phyloP scores from a whole-genome alignment of 1,140 invertebrate species.

The Drosophila azteca region DNA sequence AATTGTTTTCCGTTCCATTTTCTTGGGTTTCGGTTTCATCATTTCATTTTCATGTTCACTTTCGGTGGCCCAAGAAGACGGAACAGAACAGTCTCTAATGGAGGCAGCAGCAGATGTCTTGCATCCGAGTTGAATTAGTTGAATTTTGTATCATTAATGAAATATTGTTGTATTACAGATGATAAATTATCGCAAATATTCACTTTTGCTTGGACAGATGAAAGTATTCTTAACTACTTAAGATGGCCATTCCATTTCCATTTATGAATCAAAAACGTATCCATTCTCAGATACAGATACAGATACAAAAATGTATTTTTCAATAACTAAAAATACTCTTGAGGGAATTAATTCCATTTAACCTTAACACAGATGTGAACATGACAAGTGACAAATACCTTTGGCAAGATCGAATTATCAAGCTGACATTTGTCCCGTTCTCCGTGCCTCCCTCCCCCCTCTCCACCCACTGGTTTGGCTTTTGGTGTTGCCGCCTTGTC shows the following conservation, averaged over 20 bases:
- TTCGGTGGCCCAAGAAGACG: constrained; percentile 9
- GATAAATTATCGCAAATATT: not conserved
- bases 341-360: constrained; percentile 62
- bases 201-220: not conserved
- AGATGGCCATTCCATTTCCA: too few species aligned
- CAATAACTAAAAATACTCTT: constrained; percentile 16
- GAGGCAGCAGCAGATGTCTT: constrained; percentile 35
- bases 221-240: too few species aligned
- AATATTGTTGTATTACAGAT: not conserved
- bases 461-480: constrained; percentile 26
- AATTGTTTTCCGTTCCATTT: constrained; percentile 49
- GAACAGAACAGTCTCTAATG: constrained; percentile 36
- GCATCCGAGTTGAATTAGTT: constrained; percentile 26
- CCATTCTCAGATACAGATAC: too few species aligned
- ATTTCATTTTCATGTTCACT: too few species aligned
- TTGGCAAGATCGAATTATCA: constrained; percentile 72
- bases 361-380: constrained; percentile 57
- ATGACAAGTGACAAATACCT: constrained; percentile 59
- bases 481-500: constrained; percentile 57
- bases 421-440: constrained; percentile 36
- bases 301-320: too few species aligned
- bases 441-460: too few species aligned
- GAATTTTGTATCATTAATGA: not conserved
- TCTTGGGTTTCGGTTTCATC: constrained; percentile 7
- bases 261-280: constrained; percentile 45